Conservation (phyloP, 2,888 invertebrate species). For the Caenorhabditis sulstoni region DNA sequence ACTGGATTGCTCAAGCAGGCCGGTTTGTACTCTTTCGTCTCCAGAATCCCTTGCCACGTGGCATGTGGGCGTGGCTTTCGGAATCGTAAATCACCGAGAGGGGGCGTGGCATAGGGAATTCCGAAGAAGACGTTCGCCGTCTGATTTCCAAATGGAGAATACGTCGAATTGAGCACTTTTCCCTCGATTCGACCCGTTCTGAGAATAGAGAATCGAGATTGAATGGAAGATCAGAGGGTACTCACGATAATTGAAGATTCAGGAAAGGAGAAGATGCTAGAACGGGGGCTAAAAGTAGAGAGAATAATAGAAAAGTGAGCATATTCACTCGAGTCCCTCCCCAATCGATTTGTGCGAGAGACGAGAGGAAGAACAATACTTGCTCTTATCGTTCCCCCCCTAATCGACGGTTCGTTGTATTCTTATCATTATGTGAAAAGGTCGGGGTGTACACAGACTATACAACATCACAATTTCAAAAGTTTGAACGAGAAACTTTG, state of each 20-base stretch:
- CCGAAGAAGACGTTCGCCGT: constrained; percentile 44
- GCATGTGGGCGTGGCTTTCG: constrained; percentile 13
- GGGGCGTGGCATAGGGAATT: constrained; percentile 45
- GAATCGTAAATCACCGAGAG: constrained; percentile 37
- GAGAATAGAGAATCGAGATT: not conserved
- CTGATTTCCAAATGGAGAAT: constrained; percentile 48
- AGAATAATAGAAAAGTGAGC: not conserved
- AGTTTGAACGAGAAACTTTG: no score
- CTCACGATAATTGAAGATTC: no score
- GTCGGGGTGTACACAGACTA: no score
- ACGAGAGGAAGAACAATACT: no score
- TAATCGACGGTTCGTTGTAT: no score
- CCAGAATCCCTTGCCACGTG: constrained; percentile 49
- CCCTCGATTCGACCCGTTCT: constrained; percentile 50
- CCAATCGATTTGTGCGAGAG: no score
- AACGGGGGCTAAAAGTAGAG: no score
- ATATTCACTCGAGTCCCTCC: no score
- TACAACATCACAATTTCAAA: no score
- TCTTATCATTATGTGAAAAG: no score
- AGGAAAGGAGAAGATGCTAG: no score
- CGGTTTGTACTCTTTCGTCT: constrained; percentile 47
- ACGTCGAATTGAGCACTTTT: constrained; percentile 18
- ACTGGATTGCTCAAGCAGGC: constrained; percentile 62
- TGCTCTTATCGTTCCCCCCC: no score
- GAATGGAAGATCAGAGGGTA: not conserved